A percentile compares a stretch with the other conserved stretches of the same genome.
These are phyloP conservation scores for Siphamia tubifer DNA, from an alignment of 2,113 vertebrate genomes.

Conservation along the genomic window DNA sequence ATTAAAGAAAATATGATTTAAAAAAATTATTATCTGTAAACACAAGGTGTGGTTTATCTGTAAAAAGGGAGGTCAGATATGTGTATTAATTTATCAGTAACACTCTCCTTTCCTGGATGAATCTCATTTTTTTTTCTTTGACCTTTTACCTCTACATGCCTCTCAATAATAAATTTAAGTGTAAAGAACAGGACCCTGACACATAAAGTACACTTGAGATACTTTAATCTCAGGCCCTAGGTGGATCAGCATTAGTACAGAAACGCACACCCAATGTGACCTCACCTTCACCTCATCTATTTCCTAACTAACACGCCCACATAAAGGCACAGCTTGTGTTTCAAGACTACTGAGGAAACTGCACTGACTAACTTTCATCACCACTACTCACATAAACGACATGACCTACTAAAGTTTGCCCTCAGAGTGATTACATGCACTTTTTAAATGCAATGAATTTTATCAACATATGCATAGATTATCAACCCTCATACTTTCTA, in stretches of 20 bases:
- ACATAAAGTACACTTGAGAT: constrained; percentile 1
- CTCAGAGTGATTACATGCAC: too few species aligned
- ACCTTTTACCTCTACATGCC: constrained; percentile 20
- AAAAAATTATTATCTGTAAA: neutral
- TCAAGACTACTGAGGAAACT: neutral
- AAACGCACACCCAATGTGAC: constrained; percentile 22
- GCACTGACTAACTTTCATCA: too few species aligned
- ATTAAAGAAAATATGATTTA: neutral
- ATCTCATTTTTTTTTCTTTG: neutral
- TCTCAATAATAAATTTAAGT: constrained; percentile 6
- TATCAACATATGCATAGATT: too few species aligned
- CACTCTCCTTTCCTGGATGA: neutral
- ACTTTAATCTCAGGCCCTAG: constrained; percentile 1
- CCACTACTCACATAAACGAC: too few species aligned
- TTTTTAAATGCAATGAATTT: too few species aligned
- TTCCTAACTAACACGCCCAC: constrained; percentile 40
- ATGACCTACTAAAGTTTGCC: too few species aligned
- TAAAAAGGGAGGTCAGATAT: neutral
- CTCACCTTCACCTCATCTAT: constrained; percentile 31
- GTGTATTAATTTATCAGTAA: constrained; percentile 14
- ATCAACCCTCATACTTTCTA: too few species aligned
- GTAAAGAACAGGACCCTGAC: constrained; percentile 9
- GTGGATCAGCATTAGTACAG: neutral
- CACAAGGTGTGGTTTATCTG: neutral
- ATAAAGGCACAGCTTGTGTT: neutral